Conservation (phyloP, 2,888 invertebrate species). For the Pseudolycoriella hygida region DNA sequence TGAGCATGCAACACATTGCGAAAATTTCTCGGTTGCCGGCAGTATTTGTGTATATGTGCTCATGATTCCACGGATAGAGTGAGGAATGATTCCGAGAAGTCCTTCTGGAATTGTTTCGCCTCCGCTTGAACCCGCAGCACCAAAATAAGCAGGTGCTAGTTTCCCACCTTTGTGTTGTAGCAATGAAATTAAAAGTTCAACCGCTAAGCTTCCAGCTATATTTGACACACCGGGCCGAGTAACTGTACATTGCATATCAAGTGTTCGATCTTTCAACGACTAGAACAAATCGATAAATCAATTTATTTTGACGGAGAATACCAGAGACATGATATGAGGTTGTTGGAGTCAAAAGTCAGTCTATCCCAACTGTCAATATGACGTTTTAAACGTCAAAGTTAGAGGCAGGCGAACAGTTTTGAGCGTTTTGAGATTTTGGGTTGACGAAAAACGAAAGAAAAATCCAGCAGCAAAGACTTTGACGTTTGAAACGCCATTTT, state of each 20-base stretch:
- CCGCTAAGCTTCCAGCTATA: conserved; percentile 78
- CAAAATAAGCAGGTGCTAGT: conserved; percentile 46
- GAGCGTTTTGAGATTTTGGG: not conserved
- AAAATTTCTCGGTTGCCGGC: conserved; percentile 73
- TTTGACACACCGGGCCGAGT: conserved; percentile 86
- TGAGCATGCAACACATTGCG: conserved; percentile 88
- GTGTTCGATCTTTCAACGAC: conserved; percentile 77
- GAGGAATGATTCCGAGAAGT: conserved; percentile 71
- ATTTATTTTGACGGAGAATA: not conserved
- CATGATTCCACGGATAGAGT: conserved; percentile 85
- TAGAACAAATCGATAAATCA: conserved; percentile 24
- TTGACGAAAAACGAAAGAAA: no score
- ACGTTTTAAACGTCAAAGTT: no score
- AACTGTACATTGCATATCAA: conserved; percentile 98
- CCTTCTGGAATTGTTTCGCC: conserved; percentile 31
- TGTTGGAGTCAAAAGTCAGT: no score
- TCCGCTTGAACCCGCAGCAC: conserved; percentile 16
- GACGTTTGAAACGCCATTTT: no score
- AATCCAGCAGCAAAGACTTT: no score
- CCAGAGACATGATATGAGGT: not conserved
- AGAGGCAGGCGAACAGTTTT: not conserved
- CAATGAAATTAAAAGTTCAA: conserved; percentile 72
- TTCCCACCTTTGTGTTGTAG: conserved; percentile 64
- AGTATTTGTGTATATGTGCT: conserved; percentile 62
- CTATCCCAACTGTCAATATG: no score